Evolutionary conservation across 2,888 invertebrate species (phyloP), one percentile per base, ranked within the genome.

Genomic region (Gymnosoma rotundatum): DNA sequence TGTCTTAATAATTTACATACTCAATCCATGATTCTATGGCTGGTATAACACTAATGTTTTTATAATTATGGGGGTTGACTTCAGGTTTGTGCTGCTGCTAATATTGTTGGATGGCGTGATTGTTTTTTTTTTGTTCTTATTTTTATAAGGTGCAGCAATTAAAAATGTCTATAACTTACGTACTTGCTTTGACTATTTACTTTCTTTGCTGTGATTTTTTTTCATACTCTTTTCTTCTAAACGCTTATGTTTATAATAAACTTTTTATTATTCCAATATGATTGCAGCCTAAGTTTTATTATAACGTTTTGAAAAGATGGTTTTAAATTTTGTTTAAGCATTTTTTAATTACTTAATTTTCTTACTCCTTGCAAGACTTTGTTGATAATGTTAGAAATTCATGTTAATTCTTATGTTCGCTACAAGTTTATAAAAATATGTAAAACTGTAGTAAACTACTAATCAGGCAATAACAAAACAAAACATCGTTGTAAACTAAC

Each of bases 11-110:
- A 76, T 72, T 82, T 64, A 50, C 81, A 21, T 75, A 75, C 54
- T 72, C 21, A 42, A 52, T 56, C 32, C 42, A 61, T 50, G 32
- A 52, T 58, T 20, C 12, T 20, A 25, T 54, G 69, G 56, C 25
- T 63, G 70, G 54, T 56, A 63, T 36, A 64, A 56, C 78, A 42
- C 60, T 73, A 66, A 79, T 79, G 52, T 76, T 82, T 21, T 63
- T 58, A 21, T 76, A 81, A 81, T 81, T 70, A 81, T 70, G 63
- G 56, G 74, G 81, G 75, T 45, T 64, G 81, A 70, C 63, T 42
- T 45, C 16, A 70, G 52, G 70, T 52, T 70, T 21, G 36, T 76
- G 69, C n/a, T 75, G 42, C 56, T 72, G 58, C 36, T 38, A n/a
- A 18, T 38, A 64, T 52, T 70, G 20, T 45, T 76, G 69, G 69